Conservation (phyloP, 2,888 invertebrate species). For the Deroplatys truncata region DNA sequence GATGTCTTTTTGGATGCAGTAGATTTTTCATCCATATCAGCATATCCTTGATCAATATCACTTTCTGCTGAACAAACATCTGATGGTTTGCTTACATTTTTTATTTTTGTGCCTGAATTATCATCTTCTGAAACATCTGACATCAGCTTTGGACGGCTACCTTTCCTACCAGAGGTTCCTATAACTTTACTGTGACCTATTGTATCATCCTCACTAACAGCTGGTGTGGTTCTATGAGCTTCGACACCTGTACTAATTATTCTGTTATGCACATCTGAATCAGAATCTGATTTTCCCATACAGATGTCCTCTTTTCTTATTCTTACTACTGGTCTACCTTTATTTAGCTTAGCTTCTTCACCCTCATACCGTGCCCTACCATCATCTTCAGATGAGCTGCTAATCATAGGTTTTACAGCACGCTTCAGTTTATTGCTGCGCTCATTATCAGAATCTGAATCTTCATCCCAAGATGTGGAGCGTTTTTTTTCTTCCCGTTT, state of each 20-base stretch:
- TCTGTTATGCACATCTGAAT: slow-evolving; percentile 21
- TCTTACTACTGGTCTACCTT: slow-evolving; percentile 11
- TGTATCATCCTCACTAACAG: slow-evolving; percentile 42
- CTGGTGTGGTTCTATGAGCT: slow-evolving; percentile 34
- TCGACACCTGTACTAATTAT: neutral
- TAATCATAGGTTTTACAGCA: slow-evolving; percentile 45
- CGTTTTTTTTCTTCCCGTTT: slow-evolving; percentile 86
- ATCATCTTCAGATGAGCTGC: slow-evolving; percentile 56
- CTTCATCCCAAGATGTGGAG: slow-evolving; percentile 84
- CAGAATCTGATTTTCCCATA: slow-evolving; percentile 30
- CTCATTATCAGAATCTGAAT: slow-evolving; percentile 58
- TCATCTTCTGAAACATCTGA: slow-evolving; percentile 74
- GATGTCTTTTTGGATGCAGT: slow-evolving; percentile 33
- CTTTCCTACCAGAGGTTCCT: slow-evolving; percentile 44
- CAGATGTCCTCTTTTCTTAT: slow-evolving; percentile 29
- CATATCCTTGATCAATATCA: slow-evolving; percentile 51
- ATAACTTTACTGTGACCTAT: slow-evolving; percentile 9
- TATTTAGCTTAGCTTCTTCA: slow-evolving; percentile 21
- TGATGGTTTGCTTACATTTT: slow-evolving; percentile 23
- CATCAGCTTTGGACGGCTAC: slow-evolving; percentile 67
- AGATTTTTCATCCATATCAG: slow-evolving; percentile 44
- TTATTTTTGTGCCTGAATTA: slow-evolving; percentile 11
- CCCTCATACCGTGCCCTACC: slow-evolving; percentile 38
- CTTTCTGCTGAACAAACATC: slow-evolving; percentile 46
- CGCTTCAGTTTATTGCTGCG: slow-evolving; percentile 39